Evolutionary conservation across 2,797 vertebrate genomes (phyloP).

Genomic region (Manis crassicaudata): DNA sequence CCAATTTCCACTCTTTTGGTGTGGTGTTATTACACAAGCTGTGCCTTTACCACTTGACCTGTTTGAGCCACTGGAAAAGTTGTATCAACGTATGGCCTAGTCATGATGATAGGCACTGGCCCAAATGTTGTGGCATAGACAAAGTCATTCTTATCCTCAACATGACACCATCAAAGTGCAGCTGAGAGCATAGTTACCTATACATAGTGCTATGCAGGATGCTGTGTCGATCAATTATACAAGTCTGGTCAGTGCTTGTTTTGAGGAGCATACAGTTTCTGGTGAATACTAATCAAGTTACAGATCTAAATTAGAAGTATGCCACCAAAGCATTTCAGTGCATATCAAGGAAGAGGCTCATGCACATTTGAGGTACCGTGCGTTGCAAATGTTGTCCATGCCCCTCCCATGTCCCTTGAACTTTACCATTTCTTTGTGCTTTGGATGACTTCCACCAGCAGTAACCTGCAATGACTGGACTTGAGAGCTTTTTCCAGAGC

Average conservation of each 20-base stretch:
- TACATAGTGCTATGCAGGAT: not conserved
- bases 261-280: not conserved
- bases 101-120: not conserved
- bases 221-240: not conserved
- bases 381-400: not conserved
- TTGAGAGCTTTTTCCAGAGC: not conserved
- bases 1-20: not conserved
- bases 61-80: not conserved
- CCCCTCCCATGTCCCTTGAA: not conserved
- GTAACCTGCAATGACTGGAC: not conserved
- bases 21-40: not conserved
- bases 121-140: not conserved
- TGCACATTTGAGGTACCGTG: not conserved
- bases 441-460: not conserved
- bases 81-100: not conserved
- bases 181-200: not conserved
- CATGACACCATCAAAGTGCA: not conserved
- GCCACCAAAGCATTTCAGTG: not conserved
- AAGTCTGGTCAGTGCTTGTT: not conserved
- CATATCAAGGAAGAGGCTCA: not conserved
- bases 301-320: not conserved
- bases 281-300: not conserved
- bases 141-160: constrained; percentile 39
- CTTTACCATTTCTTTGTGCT: not conserved
- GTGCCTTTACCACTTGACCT: not conserved